Evolutionary conservation across 30 jellyfish, hydroid and myxozoan species (phyloP), one percentile per base, ranked within the genome.

Genomic region (Sanderia malayensis): DNA sequence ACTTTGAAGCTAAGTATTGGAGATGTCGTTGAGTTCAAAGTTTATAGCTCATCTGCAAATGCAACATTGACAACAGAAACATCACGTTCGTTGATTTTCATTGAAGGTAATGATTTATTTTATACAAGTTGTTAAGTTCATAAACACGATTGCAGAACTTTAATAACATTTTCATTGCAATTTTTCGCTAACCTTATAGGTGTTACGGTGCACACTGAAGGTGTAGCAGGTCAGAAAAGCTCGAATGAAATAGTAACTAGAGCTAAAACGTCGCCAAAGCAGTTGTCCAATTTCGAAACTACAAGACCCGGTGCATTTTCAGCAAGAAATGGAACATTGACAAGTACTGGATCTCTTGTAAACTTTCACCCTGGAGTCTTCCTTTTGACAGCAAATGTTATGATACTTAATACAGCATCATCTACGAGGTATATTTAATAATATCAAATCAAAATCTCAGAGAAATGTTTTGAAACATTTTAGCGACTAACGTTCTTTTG

Each of bases 281-380:
- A 78, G 32, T 28, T 78, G 18, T 22, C 47, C 18, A 67, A 66
- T 33, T 78, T 78, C 44, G 89, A 30, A 1, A 32, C 74, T 15
- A 46, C 83, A 8, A 73, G 34, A 30, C 57, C 79, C 4, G 95
- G 95, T 1, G 41, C 89, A 62, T 83, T 73, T 45, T 44, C 71
- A 28, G 71, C 88, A 7, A 77, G 69, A 55, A 83, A 83, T 66
- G 94, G 74, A 59, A 79, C 96, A 2, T 55, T 86, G 2, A 81
- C 73, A 31, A 30, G 64, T 26, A 1, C 82, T 41, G 96, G 96
- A 11, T 61, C 68, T 21, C 55, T 70, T 4, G 83, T 60, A 19
- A 77, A 79, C 55, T 72, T 86, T 49, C 87, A 88, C n/a, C 88
- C 92, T 2, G 96, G 96, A 1, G 89, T 86, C 9, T 86, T 86